These are phyloP conservation scores for Chiloscyllium plagiosum DNA, from an alignment of 2,113 vertebrate species.

Conservation along the genomic window DNA sequence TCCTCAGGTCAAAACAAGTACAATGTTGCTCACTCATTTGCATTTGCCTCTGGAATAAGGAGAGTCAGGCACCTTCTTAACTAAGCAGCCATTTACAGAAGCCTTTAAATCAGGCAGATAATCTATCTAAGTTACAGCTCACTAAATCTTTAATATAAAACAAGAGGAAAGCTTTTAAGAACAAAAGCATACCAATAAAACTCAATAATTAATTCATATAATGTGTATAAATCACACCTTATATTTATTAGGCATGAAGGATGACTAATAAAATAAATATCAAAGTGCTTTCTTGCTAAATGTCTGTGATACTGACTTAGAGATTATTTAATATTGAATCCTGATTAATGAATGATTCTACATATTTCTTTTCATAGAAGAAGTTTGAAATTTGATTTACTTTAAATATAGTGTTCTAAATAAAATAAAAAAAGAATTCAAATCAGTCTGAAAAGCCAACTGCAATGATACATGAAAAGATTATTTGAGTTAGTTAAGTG, in stretches of 20 bases:
- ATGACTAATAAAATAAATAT: neutral
- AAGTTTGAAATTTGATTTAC: neutral
- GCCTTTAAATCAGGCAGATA: neutral
- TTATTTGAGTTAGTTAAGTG: neutral
- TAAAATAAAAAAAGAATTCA: neutral
- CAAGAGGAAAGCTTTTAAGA: neutral
- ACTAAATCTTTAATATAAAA: neutral
- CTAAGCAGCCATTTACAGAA: neutral
- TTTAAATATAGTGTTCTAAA: neutral
- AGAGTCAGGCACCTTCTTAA: neutral
- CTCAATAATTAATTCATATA: neutral
- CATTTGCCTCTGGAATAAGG: neutral
- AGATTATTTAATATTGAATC: neutral
- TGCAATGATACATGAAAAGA: neutral
- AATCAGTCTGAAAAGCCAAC: neutral
- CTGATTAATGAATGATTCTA: neutral
- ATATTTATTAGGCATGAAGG: neutral
- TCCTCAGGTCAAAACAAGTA: neutral
- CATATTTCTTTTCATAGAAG: neutral
- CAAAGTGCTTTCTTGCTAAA: neutral
- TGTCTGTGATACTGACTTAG: neutral
- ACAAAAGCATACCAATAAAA: neutral
- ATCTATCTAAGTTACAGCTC: conserved; percentile 20
- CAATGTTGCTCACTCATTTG: neutral
- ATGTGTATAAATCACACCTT: neutral